Percentiles rank a stretch among this genome's conserved stretches.
Conservation (phyloP, 2,797 vertebrate genomes). For the Poeciliopsis turneri region DNA sequence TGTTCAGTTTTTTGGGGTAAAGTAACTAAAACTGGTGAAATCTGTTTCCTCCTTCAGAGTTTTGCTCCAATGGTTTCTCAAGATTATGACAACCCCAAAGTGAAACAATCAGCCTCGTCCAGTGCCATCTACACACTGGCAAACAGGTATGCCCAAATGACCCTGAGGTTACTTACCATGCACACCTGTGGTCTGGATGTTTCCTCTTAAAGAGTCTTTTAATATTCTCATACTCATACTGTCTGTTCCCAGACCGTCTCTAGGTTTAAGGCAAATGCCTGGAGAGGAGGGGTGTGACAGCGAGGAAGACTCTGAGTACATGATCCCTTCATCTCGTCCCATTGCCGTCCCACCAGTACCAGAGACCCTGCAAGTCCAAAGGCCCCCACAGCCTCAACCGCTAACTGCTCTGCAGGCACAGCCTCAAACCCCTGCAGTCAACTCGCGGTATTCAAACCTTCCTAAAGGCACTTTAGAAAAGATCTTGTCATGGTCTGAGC, state of each 20-base stretch:
- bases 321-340: slow-evolving; percentile 93
- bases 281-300: slow-evolving; percentile 85
- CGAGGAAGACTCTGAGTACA: slow-evolving; percentile 93
- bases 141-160: slow-evolving; percentile 78
- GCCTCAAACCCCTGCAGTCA: slow-evolving; percentile 50
- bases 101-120: slow-evolving; percentile 92
- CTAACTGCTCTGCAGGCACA: slow-evolving; percentile 46
- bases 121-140: slow-evolving; percentile 94
- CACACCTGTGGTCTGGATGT: not conserved
- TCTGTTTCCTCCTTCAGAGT: slow-evolving; percentile 78
- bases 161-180: not conserved
- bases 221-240: not conserved
- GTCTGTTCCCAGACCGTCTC: slow-evolving; percentile 77
- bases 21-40: slow-evolving; percentile 9
- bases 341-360: slow-evolving; percentile 41
- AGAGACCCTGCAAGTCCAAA: slow-evolving; percentile 50
- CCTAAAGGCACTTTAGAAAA: not conserved
- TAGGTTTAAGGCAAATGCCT: slow-evolving; percentile 77
- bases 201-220: not conserved
- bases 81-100: slow-evolving; percentile 92
- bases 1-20: not conserved
- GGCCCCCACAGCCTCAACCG: slow-evolving; percentile 57
- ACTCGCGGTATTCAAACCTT: slow-evolving; percentile 60
- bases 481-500: not conserved
- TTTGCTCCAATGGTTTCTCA: slow-evolving; percentile 73